phyloP scores from a whole-genome alignment of 1,140 invertebrate species.

The Thaumetopoea pityocampa region DNA sequence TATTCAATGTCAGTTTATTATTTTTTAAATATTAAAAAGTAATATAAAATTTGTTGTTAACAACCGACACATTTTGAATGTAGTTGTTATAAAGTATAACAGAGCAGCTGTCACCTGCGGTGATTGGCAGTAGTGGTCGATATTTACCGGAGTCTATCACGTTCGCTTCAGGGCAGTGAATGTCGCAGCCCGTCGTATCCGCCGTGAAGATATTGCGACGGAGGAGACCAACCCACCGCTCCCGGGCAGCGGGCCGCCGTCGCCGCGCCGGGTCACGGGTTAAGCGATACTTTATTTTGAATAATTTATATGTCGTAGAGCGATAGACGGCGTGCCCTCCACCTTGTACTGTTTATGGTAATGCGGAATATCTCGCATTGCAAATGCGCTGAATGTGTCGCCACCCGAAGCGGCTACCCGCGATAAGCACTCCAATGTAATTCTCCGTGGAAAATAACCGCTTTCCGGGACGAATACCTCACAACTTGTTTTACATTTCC shows the following conservation, averaged over 20 bases:
- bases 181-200: too few relatives aligned
- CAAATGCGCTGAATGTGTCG: constrained; percentile 73
- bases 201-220: too few relatives aligned
- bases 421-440: constrained; percentile 58
- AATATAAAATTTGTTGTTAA: too few relatives aligned
- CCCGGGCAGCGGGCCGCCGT: constrained; percentile 35
- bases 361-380: constrained; percentile 72
- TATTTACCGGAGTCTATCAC: too few relatives aligned
- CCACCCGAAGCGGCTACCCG: constrained; percentile 45
- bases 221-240: too few relatives aligned
- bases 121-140: too few relatives aligned
- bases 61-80: too few relatives aligned
- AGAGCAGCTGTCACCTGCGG: too few relatives aligned
- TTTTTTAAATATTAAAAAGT: too few relatives aligned
- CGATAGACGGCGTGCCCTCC: constrained; percentile 73
- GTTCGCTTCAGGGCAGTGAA: too few relatives aligned
- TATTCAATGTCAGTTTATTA: too few relatives aligned
- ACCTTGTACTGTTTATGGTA: constrained; percentile 73
- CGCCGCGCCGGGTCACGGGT: constrained; percentile 55
- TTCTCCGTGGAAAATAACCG: constrained; percentile 39
- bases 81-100: too few relatives aligned
- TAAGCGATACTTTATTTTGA: constrained; percentile 76
- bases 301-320: constrained; percentile 73
- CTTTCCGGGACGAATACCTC: constrained; percentile 41
- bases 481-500: constrained; percentile 16